Conservation (phyloP, 1,140 invertebrate species). For the Lucilia cuprina region DNA sequence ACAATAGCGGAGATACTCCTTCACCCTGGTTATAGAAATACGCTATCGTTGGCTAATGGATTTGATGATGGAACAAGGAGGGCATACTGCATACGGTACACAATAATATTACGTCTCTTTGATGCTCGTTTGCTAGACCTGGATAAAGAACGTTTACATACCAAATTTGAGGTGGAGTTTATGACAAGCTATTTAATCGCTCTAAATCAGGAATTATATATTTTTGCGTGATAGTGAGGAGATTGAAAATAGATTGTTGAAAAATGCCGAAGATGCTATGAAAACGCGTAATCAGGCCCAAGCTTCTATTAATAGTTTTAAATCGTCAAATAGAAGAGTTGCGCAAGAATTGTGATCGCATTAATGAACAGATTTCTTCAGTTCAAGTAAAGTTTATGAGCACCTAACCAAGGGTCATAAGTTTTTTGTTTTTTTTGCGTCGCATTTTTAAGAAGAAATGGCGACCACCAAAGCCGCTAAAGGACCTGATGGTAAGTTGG, state of each 20-base stretch:
- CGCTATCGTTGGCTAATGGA: slow-evolving; percentile 55
- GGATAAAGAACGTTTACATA: slow-evolving; percentile 68
- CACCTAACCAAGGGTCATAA: slow-evolving; percentile 74
- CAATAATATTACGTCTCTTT: slow-evolving; percentile 68
- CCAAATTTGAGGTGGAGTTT: slow-evolving; percentile 71
- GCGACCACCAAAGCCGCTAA: slow-evolving; percentile 64
- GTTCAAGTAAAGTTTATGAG: slow-evolving; percentile 67
- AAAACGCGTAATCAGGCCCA: slow-evolving; percentile 58
- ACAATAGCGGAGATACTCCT: slow-evolving; percentile 43
- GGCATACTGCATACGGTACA: slow-evolving; percentile 69
- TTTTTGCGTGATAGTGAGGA: slow-evolving; percentile 79
- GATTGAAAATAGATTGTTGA: slow-evolving; percentile 71
- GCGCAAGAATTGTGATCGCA: slow-evolving; percentile 65
- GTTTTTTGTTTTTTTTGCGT: slow-evolving; percentile 75
- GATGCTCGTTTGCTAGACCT: slow-evolving; percentile 72
- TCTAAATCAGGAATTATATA: slow-evolving; percentile 79
- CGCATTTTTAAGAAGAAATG: slow-evolving; percentile 82
- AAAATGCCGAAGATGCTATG: slow-evolving; percentile 68
- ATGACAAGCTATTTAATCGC: slow-evolving; percentile 74
- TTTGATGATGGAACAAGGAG: slow-evolving; percentile 69
- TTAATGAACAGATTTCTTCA: slow-evolving; percentile 68
- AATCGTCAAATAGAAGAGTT: slow-evolving; percentile 68
- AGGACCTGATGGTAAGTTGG: slow-evolving; percentile 46
- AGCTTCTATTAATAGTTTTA: slow-evolving; percentile 64
- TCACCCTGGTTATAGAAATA: slow-evolving; percentile 48